Evolutionary conservation across 2,113 vertebrate genomes (phyloP), one percentile per base, ranked within the genome.

Genomic region (Nothoprocta perdicaria): DNA sequence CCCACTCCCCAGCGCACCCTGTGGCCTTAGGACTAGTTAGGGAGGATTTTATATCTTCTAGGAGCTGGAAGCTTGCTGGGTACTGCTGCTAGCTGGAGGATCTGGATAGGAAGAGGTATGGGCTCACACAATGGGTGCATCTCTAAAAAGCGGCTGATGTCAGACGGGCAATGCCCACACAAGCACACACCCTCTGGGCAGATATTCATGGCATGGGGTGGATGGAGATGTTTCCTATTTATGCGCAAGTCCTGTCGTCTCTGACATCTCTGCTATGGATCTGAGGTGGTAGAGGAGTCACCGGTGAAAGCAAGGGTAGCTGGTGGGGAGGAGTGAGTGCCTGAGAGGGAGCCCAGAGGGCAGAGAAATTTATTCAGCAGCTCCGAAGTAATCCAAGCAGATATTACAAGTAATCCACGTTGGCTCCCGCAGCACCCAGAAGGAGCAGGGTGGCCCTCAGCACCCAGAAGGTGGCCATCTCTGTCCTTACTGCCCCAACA

Each of bases 141-240:
- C 2, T 52, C 57, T 45, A 50, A 57, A 61, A 69, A 62, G 24
- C 9, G 41, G 45, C 63, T 3, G 12, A 18, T n/a, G 35, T 6
- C 22, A 53, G 76, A 71, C n/a, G 18, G 43, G 76, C 87, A 3
- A 0, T 80, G 79, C 79, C 87, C 81, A 22, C 1, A 26, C 77
- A 53, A 1, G 26, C 81, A 29, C 67, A 26, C 48, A 1, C 50
- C 91, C 85, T 71, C 55, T 0, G 2, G 93, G 91, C 92, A 94
- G 93, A 94, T 91, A 93, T 57, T 94, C 75, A 55, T 88, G 95
- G 89, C 91, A 94, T 67, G 89, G 65, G 79, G 68, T 63, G 76
- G 82, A 46, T 83, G 87, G 89, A 89, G 67, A 62, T 18, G 35
- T 63, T 94, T 92, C 43, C 72, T 23, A 89, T 81, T 87, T 87